Base-by-base conservation (phyloP, 2,888 invertebrate genomes). In the Andrena chrysosceles region DNA sequence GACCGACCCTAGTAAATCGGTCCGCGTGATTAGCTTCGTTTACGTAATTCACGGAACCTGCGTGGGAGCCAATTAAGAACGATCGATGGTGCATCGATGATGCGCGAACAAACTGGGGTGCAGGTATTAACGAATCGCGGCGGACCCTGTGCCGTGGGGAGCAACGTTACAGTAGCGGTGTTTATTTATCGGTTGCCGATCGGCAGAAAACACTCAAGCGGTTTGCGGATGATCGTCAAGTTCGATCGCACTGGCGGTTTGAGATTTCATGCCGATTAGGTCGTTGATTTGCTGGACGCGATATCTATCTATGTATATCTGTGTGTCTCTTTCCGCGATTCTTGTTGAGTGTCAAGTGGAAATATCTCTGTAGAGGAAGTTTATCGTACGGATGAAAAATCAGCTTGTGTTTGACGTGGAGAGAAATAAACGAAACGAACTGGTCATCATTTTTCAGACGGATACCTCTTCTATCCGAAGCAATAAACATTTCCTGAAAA, bases 31-130 rank as follows among this genome's bases (percentile, higher is more conserved):
- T 75, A 82, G 26, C 31, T 68, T 63, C 62, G 56, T 71, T 82
- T 64, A 16, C 49, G 70, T 67, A 70, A 81, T 52, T 70, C 49
- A 31, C 48, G 13, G n/a, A 52, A 64, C 7, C 42, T 16, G 42
- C 48, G 8, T n/a, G 48, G 29, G 0, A 48, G 69, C 31, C 63
- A 79, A 78, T 81, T 66, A 64, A 66, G 64, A 54, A 42, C 79
- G 59, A 73, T 81, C 79, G 73, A 79, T 74, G 72, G 35, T n/a
- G 26, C 29, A 16, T 33, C 48, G 68, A 56, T 42, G 67, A 60
- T 67, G 60, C 62, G 20, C 33, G 35, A 49, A 63, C 73, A 69
- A 49, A 80, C 16, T 20, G 54, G 48, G 33, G 10, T 26, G 13
- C 20, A 16, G 52, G 16, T 69, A 79, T 72, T 48, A 79, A 79